These are phyloP conservation scores for Saturnia japonica DNA, from an alignment of 2,888 invertebrate genomes.

Conservation along the genomic window DNA sequence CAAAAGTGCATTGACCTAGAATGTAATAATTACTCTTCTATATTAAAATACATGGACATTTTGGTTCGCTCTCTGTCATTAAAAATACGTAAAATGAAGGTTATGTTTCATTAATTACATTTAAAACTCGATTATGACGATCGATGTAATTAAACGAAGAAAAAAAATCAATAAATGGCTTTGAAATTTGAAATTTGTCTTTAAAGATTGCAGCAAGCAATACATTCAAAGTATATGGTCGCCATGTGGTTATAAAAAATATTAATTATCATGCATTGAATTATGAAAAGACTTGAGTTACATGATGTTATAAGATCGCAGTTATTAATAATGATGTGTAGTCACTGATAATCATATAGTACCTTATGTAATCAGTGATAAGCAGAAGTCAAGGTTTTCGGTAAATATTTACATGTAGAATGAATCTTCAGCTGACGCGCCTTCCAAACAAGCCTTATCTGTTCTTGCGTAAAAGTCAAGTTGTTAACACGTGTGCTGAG, in stretches of 20 bases:
- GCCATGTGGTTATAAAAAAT: neutral
- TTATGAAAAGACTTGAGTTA: neutral
- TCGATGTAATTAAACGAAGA: no score
- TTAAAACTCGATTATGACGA: neutral
- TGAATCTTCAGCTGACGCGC: neutral
- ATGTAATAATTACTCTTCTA: neutral
- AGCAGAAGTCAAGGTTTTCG: conserved; percentile 8
- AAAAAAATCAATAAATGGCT: no score
- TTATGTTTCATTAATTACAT: neutral
- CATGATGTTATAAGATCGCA: neutral
- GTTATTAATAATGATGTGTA: neutral
- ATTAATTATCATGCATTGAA: neutral
- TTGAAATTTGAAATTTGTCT: neutral
- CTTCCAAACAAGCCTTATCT: conserved; percentile 4
- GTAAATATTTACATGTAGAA: neutral
- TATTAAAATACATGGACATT: neutral
- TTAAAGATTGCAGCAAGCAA: neutral
- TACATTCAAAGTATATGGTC: neutral
- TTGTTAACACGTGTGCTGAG: neutral
- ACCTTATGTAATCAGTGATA: neutral
- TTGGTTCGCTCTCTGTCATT: neutral
- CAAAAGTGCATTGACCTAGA: conserved; percentile 2
- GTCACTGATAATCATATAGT: neutral
- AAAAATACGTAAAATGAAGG: neutral
- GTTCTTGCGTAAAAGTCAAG: neutral